Conservation (phyloP, 1,140 invertebrate genomes). For the Rhopalosiphum padi region DNA sequence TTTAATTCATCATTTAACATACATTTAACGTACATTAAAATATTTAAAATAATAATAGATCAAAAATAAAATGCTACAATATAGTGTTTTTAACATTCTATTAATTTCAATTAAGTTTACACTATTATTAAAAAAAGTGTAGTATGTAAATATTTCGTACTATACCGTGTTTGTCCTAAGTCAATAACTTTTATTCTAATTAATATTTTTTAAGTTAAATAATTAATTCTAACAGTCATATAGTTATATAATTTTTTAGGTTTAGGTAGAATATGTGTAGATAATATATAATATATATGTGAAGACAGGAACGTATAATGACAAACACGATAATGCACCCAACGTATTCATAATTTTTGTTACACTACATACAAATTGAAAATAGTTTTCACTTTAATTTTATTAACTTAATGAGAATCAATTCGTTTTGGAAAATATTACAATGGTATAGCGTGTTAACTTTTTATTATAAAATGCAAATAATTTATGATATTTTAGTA, state of each 20-base stretch:
- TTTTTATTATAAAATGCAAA: slow-evolving; percentile 44
- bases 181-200: background rate
- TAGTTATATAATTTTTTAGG: background rate
- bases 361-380: background rate
- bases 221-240: background rate
- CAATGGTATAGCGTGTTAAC: slow-evolving; percentile 32
- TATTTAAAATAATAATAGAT: background rate
- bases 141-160: background rate
- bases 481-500: slow-evolving; percentile 20
- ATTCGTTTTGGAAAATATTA: slow-evolving; percentile 55
- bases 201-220: background rate
- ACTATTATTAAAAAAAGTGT: background rate
- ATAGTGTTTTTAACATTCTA: background rate
- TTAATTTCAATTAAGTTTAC: background rate
- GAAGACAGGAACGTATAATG: background rate
- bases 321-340: background rate
- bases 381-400: background rate
- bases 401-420: background rate
- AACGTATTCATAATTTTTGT: background rate
- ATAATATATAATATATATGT: background rate
- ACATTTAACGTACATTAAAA: background rate
- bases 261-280: background rate
- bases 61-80: background rate
- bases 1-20: background rate
- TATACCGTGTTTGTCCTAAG: background rate